A percentile compares a stretch with the other conserved stretches of the same genome.
Evolutionary conservation across 2,888 invertebrate species (phyloP).

Genomic region (Idaea dimidiata): DNA sequence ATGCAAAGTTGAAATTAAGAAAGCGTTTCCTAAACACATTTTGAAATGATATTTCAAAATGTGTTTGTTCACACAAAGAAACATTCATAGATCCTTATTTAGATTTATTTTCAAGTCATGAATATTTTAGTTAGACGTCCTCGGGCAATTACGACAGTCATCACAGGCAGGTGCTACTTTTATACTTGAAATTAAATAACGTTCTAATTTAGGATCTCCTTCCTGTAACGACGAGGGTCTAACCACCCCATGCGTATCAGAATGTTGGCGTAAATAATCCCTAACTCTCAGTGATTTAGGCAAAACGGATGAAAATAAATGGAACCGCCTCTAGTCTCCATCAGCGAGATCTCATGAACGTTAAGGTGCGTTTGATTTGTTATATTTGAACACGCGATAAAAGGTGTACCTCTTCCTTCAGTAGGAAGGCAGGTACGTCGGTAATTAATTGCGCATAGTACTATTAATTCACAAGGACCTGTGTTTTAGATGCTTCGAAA

Average conservation of each 20-base stretch:
- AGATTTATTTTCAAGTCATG: background rate
- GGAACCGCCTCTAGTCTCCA: constrained; percentile 35
- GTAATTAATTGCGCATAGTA: constrained; percentile 36
- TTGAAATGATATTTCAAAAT: no score
- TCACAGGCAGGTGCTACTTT: background rate
- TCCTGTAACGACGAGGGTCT: constrained; percentile 27
- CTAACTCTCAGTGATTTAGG: constrained; percentile 47
- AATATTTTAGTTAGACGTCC: background rate
- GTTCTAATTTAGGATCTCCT: constrained; percentile 22
- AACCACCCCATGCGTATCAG: constrained; percentile 24
- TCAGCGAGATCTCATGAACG: constrained; percentile 32
- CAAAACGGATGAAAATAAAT: constrained; percentile 57
- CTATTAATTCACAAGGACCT: constrained; percentile 20
- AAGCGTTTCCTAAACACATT: no score
- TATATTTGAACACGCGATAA: constrained; percentile 47
- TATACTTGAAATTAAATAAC: constrained; percentile 8
- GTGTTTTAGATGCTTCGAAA: background rate
- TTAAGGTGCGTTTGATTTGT: constrained; percentile 46
- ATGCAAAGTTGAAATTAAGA: no score
- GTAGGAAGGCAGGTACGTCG: constrained; percentile 27
- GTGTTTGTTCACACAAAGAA: no score
- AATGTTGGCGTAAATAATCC: constrained; percentile 44
- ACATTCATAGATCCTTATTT: background rate
- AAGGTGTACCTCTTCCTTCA: constrained; percentile 40
- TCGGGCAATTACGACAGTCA: background rate